Evolutionary conservation across 2,888 invertebrate genomes (phyloP), one percentile per base, ranked within the genome.

Genomic region (Protophormia terraenovae): DNA sequence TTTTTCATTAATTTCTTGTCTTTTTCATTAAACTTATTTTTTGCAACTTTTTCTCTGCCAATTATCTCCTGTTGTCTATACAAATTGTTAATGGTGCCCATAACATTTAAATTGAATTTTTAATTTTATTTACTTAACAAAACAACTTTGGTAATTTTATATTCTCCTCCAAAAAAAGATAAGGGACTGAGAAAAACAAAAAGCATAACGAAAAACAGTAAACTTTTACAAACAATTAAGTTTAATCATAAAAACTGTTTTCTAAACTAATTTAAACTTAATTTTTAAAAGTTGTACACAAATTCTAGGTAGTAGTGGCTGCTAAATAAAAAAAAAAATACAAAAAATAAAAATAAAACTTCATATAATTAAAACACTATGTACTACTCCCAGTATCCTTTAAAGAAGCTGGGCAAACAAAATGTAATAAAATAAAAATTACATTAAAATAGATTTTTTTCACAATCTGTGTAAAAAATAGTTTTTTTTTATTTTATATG

Each of bases 261-360:
- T 60, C 41, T 66, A 80, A 81, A 84, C 80, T 84, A 84, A 84
- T 84, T 81, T 81, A 77, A 84, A 81, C 60, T 84, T 77, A 72
- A 84, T 80, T 84, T 79, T 10, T 22, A 16, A 64, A 45, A 66
- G 27, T 66, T 62, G 24, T 76, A 12, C 32, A 35, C 32, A 67
- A 47, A 67, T 32, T 69, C 24, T 69, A 60, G 66, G 32, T 58
- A 32, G 55, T 67, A 32, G 22, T 53, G 41, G 64, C 24, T n/a
- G n/a, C n/a, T n/a, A n/a, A n/a, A n/a, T n/a, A n/a, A 41, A 27
- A 41, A 45, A 58, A 35, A 47, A 58, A 27, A 14, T 60, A 22
- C 45, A 35, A 12, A 27, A 53, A 64, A 53, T 27, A 66, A 24
- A 45, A 50, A 50, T 60, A 38, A 79, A 72, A 81, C 24, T 71